Conservation (phyloP, 2,113 vertebrate genomes). For the Callipepla squamata region DNA sequence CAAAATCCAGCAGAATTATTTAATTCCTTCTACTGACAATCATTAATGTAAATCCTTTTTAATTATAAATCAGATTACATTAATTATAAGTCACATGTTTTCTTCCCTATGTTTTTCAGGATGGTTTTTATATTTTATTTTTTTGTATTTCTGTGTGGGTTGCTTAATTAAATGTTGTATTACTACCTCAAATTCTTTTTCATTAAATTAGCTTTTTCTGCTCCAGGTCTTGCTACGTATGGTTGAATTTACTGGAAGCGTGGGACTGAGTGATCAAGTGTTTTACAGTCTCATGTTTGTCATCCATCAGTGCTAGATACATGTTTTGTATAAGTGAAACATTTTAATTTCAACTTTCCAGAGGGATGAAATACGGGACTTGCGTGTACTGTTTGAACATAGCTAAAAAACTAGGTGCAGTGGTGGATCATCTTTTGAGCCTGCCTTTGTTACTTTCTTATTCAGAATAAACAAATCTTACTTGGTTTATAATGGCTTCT, state of each 20-base stretch:
- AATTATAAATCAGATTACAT: slow-evolving; percentile 38
- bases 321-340: not conserved
- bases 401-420: not conserved
- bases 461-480: not conserved
- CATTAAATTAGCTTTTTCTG: not conserved
- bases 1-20: slow-evolving; percentile 22
- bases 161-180: slow-evolving; percentile 37
- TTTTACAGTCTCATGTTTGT: not conserved
- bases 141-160: not conserved
- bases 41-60: slow-evolving; percentile 34
- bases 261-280: not conserved
- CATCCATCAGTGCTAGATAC: not conserved
- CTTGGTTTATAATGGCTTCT: not conserved
- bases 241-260: not conserved
- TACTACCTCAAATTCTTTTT: not conserved
- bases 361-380: not conserved
- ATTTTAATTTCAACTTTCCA: not conserved
- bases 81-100: slow-evolving; percentile 25
- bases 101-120: not conserved
- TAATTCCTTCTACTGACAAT: slow-evolving; percentile 55
- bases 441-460: not conserved
- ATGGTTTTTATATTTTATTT: not conserved
- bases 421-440: not conserved
- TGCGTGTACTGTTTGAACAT: not conserved
- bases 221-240: not conserved